A percentile compares a stretch with the other conserved stretches of the same genome.
phyloP scores from a whole-genome alignment of 2,113 vertebrate genomes.

The Pholis gunnellus region DNA sequence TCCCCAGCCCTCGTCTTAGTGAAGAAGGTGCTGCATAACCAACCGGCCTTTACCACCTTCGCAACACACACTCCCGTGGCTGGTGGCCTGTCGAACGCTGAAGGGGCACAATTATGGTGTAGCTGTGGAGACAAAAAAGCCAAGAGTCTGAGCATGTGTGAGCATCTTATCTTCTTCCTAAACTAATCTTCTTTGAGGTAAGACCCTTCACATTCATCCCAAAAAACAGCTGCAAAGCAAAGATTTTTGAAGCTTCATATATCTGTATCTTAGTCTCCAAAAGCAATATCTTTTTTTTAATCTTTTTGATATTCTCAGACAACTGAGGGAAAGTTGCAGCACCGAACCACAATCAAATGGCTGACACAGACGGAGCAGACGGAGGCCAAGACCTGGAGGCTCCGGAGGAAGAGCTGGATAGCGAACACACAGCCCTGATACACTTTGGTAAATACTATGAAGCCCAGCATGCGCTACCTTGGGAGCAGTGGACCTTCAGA shows the following conservation, averaged over 20 bases:
- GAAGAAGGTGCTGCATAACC: conserved; percentile 51
- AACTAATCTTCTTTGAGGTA: conserved; percentile 57
- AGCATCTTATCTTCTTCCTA: not conserved
- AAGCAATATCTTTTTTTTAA: not conserved
- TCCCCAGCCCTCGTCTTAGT: conserved; percentile 74
- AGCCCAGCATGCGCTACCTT: conserved; percentile 62
- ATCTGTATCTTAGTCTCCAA: not conserved
- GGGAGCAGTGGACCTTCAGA: conserved; percentile 80
- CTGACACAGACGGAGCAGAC: conserved; percentile 50
- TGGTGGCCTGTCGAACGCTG: not conserved
- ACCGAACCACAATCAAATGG: conserved; percentile 57
- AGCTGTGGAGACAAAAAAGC: conserved; percentile 12
- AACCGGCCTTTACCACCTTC: conserved; percentile 30
- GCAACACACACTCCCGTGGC: not conserved
- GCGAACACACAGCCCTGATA: conserved; percentile 52
- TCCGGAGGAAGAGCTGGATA: conserved; percentile 61
- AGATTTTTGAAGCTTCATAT: not conserved
- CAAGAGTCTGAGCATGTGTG: conserved; percentile 1
- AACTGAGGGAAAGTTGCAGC: not conserved
- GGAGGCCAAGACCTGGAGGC: conserved; percentile 62
- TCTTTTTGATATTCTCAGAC: conserved; percentile 6
- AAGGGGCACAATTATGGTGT: conserved; percentile 17
- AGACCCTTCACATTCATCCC: not conserved
- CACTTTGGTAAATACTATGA: conserved; percentile 73
- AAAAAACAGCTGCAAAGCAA: conserved; percentile 3